Evolutionary conservation across 2,797 vertebrate species (phyloP).

Genomic region (Helarctos malayanus): DNA sequence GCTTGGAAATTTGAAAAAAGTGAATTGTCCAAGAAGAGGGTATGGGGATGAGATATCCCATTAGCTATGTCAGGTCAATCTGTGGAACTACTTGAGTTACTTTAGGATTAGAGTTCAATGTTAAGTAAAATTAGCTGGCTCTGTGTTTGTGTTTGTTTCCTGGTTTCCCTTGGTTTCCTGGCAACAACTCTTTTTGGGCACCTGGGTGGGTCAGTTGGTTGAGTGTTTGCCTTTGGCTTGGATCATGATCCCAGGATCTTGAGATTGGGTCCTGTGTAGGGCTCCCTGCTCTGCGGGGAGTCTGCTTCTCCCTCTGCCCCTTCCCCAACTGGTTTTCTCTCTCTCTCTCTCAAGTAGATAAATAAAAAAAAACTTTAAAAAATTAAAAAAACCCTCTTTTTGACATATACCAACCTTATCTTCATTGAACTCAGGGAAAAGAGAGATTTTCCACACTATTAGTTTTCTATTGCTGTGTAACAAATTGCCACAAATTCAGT

Average conservation of each 20-base stretch:
- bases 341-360: too few species aligned
- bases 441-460: neutral
- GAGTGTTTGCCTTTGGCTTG: too few species aligned
- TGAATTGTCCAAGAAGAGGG: neutral
- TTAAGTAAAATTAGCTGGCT: neutral
- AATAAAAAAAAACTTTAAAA: too few species aligned
- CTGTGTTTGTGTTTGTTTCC: slow-evolving; percentile 24
- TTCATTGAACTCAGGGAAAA: slow-evolving; percentile 10
- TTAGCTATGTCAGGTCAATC: neutral
- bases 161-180: slow-evolving; percentile 5
- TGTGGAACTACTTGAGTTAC: neutral
- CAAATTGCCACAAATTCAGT: slow-evolving; percentile 8
- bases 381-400: neutral
- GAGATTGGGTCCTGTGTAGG: too few species aligned
- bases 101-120: slow-evolving; percentile 1
- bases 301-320: too few species aligned
- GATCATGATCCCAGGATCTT: too few species aligned
- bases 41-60: neutral
- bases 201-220: too few species aligned
- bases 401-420: slow-evolving; percentile 29
- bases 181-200: neutral
- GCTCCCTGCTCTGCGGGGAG: too few species aligned
- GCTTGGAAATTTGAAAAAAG: neutral
- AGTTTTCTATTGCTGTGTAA: slow-evolving; percentile 48
- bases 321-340: too few species aligned